A percentile compares a stretch with the other conserved stretches of the same genome.
Conservation (phyloP, 2,113 vertebrate species). For the Neopipo cinnamomea region DNA sequence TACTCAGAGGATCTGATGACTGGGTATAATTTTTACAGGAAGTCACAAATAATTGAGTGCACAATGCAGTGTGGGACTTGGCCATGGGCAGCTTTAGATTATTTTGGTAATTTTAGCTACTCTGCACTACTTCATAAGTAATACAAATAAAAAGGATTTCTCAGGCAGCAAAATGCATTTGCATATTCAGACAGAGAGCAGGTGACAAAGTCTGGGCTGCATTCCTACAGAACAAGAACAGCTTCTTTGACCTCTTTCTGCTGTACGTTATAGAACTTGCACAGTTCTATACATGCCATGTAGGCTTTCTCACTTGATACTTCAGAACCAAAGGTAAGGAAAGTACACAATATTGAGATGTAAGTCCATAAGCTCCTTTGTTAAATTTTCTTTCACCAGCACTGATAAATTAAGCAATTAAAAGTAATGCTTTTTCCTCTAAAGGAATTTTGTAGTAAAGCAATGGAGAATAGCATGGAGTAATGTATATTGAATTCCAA, state of each 20-base stretch:
- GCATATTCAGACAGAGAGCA: not conserved
- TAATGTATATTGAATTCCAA: not conserved
- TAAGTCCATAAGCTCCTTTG: not conserved
- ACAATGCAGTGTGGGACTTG: not conserved
- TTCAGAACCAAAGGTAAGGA: constrained; percentile 20
- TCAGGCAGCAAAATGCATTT: not conserved
- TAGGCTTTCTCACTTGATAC: constrained; percentile 32
- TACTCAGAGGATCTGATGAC: not conserved
- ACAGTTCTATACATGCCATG: fast-evolving
- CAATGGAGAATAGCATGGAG: not conserved
- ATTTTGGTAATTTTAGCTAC: not conserved
- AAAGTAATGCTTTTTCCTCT: constrained; percentile 30
- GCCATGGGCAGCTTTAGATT: not conserved
- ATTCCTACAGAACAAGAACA: not conserved
- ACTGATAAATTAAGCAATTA: constrained; percentile 61
- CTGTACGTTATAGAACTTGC: not conserved
- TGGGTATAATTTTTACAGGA: not conserved
- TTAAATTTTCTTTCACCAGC: constrained; percentile 38
- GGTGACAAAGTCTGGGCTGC: not conserved
- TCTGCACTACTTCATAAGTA: not conserved
- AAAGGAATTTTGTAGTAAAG: not conserved
- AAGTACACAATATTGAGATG: constrained; percentile 11
- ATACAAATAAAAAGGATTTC: not conserved
- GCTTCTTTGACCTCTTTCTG: not conserved
- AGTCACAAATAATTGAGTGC: not conserved